Evolutionary conservation across 2,113 vertebrate genomes (phyloP).

Genomic region (Brienomyrus longianalis): DNA sequence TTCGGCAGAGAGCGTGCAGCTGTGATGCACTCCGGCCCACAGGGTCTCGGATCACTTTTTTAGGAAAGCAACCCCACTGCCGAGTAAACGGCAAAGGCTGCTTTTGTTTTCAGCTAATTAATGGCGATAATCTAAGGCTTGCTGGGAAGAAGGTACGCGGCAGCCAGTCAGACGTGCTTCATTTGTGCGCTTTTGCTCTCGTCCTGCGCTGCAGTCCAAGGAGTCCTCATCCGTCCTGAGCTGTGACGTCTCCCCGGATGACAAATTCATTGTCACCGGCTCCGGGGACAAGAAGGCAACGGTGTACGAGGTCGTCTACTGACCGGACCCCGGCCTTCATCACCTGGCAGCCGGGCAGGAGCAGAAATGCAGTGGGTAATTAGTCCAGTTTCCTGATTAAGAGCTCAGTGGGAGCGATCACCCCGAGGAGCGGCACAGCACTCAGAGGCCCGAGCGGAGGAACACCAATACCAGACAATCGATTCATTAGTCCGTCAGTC

Average conservation of each 20-base stretch:
- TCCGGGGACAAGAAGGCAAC: conserved; percentile 78
- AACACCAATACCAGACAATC: conserved; percentile 64
- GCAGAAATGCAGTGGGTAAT: conserved; percentile 49
- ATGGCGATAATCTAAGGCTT: neutral
- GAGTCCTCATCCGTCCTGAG: conserved; percentile 72
- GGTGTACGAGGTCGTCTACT: conserved; percentile 80
- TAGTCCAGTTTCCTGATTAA: conserved; percentile 64
- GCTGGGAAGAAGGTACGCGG: neutral
- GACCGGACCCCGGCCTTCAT: conserved; percentile 35
- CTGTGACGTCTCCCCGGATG: conserved; percentile 74
- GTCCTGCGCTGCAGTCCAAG: conserved; percentile 60
- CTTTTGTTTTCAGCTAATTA: neutral
- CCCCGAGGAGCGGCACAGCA: conserved; percentile 22
- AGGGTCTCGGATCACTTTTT: neutral
- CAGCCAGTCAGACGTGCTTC: neutral
- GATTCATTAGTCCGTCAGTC: conserved; percentile 63
- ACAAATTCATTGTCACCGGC: conserved; percentile 76
- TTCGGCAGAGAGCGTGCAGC: neutral
- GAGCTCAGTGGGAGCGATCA: conserved; percentile 47
- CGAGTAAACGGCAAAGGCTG: neutral
- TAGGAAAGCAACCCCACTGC: neutral
- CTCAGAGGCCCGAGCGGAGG: conserved; percentile 52
- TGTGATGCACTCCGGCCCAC: neutral
- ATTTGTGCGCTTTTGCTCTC: neutral
- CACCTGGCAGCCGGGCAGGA: conserved; percentile 37